Base-by-base conservation (phyloP, 2,888 invertebrate species). In the Cybosia mesomella region DNA sequence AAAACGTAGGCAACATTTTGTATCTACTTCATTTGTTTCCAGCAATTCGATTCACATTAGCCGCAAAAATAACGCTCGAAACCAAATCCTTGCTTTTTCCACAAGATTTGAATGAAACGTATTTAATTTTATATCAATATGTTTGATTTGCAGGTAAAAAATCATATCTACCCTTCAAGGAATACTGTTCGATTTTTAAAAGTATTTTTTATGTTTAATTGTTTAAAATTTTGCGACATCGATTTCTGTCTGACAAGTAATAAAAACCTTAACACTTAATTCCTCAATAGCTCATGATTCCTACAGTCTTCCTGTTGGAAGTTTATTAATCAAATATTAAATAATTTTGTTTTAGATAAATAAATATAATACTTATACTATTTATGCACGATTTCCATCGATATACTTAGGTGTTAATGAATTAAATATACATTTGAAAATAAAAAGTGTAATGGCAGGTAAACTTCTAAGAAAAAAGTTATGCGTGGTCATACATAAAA, bases 101-200 rank as follows among this genome's bases (percentile, higher is more conserved):
- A 5, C 18, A 59, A 39, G 15, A 10, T 28, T 55, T 8, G 15
- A 55, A 8, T 24, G 13, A 24, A 24, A 55, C 15, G 21, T 55
- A 55, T 21, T 55, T 18, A 15, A 18, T 49, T 15, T 59, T 24
- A 39, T 59, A 10, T 39, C 24, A 22, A 39, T 39, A 15, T 58
- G 1, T 39, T 9, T 18, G 10, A 18, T 39, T 59, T 59, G 4
- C 39, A 39, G 3, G 4, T 2, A 49, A 55, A 55, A n/a, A 28
- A 18, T 55, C 7, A 28, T 28, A 15, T 55, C 59, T 59, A 59
- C 59, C 59, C 59, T 39, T 59, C 39, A 39, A 24, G 18, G 5
- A 59, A 18, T 18, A 18, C 39, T 22, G 22, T 39, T 49, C 49
- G n/a, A 49, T 49, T 49, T n/a, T 43, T 43, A 7, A 43, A 43